Base-by-base conservation (phyloP, 2,113 vertebrate species). In the Lathamus discolor region DNA sequence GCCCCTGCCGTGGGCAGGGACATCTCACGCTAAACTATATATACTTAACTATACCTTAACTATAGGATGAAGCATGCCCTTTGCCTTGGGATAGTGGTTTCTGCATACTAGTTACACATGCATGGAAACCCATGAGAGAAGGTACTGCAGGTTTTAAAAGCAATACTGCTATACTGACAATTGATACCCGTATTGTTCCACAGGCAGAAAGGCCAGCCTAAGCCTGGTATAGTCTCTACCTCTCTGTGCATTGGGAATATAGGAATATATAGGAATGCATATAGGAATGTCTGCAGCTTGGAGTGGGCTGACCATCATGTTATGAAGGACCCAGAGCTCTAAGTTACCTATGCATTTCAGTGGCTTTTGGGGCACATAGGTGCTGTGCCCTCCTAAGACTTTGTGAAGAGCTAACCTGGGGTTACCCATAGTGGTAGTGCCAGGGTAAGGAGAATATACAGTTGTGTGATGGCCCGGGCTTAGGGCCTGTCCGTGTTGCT, bases 401-500 rank as follows among this genome's bases (percentile, higher is more conserved):
- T 41, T 39, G 27, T 20, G 57, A 72, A 57, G 29, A 59, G 9
- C 22, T 62, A 23, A 4, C 5, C 24, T 59, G 24, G 3, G 17
- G 29, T 64, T 73, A 43, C 20, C 35, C 20, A 5, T n/a, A 13
- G 27, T 82, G 57, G 6, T 35, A n/a, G 33, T 66, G n/a, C 48
- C 7, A 14, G 8, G 5, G 2, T 9, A 31, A 25, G 17, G 3
- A 28, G 33, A 39, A 12, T n/a, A 46, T 7, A 3, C 19, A 10
- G 16, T 27, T 14, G 3, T 74, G 13, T 2, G 4, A 12, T 33
- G 44, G 17, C 44, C 37, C 19, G 20, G 27, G 17, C 15, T 17
- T 6, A 3, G 0, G 1, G 25, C 8, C 14, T 61, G 29, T 52
- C 33, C 1, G 0, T 80, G 41, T 79, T 0, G 0, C 1, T 72